phyloP scores from a whole-genome alignment of 2,888 invertebrate species.

The Dendrolimus houi region DNA sequence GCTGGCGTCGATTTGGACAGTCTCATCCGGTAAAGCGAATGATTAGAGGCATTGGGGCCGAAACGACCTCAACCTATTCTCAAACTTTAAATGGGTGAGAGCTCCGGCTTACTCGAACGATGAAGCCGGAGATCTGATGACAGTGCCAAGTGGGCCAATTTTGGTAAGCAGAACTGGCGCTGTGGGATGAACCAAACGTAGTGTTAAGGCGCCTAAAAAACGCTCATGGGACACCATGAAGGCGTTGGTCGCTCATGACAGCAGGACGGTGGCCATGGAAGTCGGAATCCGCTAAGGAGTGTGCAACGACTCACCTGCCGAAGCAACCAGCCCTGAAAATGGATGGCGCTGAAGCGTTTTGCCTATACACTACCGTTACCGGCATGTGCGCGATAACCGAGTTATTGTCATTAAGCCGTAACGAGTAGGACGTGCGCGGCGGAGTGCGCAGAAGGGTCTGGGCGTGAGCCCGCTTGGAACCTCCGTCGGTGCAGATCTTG shows the following conservation, averaged over 20 bases:
- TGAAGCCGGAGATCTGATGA: conserved; percentile 72
- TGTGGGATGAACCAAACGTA: conserved; percentile 38
- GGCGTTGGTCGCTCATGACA: conserved; percentile 63
- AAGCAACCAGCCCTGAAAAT: conserved; percentile 81
- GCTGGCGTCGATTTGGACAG: conserved; percentile 69
- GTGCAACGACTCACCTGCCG: conserved; percentile 78
- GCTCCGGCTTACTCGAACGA: conserved; percentile 72
- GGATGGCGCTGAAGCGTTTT: conserved; percentile 78
- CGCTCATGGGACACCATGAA: conserved; percentile 61
- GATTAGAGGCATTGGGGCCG: conserved; percentile 83
- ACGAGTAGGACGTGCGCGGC: no score
- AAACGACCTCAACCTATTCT: conserved; percentile 85
- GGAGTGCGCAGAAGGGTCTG: no score
- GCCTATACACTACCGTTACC: conserved; percentile 66
- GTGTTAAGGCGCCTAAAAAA: conserved; percentile 81
- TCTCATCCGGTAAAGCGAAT: conserved; percentile 85
- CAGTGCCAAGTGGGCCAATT: conserved; percentile 83
- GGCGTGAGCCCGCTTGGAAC: no score
- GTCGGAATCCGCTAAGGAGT: conserved; percentile 81
- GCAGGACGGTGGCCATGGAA: conserved; percentile 78
- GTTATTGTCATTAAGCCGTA: no score
- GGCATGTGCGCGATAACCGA: conserved; percentile 32
- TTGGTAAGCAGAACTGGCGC: conserved; percentile 88
- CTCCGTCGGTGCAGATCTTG: conserved; percentile 75
- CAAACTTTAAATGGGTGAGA: conserved; percentile 65